Percentiles rank a stretch among this genome's conserved stretches.
Evolutionary conservation across 1,140 invertebrate species (phyloP).

Genomic region (Pantala flavescens): DNA sequence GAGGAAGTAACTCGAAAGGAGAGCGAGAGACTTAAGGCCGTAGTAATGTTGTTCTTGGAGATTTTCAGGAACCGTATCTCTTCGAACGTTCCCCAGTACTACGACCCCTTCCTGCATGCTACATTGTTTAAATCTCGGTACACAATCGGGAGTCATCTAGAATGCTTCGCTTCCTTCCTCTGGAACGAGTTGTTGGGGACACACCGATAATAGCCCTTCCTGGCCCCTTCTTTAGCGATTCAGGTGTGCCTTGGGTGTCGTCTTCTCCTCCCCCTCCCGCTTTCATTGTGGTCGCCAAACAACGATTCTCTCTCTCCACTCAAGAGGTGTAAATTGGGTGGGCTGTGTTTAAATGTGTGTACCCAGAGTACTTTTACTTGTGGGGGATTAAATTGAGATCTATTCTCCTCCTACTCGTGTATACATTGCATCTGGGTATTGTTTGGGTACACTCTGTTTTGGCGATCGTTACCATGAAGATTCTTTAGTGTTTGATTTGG

Average conservation of each 20-base stretch:
- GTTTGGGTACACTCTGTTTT: too few species aligned
- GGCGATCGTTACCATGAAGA: too few species aligned
- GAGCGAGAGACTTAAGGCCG: background rate
- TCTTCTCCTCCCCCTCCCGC: background rate
- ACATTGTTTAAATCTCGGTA: constrained; percentile 12
- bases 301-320: too few species aligned
- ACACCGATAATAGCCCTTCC: background rate
- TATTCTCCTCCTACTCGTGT: too few species aligned
- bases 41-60: background rate
- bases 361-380: too few species aligned
- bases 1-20: too few species aligned
- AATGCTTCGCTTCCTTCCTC: background rate
- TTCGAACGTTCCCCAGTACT: background rate
- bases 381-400: too few species aligned
- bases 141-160: constrained; percentile 12
- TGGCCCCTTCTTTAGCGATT: background rate
- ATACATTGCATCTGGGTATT: too few species aligned
- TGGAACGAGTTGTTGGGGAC: background rate
- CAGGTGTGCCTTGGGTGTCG: constrained; percentile 5
- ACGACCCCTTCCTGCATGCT: background rate
- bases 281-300: too few species aligned
- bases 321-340: too few species aligned
- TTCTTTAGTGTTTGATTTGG: too few species aligned
- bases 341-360: too few species aligned
- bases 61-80: background rate